phyloP scores from a whole-genome alignment of 2,113 vertebrate genomes.

The Neoarius graeffei region DNA sequence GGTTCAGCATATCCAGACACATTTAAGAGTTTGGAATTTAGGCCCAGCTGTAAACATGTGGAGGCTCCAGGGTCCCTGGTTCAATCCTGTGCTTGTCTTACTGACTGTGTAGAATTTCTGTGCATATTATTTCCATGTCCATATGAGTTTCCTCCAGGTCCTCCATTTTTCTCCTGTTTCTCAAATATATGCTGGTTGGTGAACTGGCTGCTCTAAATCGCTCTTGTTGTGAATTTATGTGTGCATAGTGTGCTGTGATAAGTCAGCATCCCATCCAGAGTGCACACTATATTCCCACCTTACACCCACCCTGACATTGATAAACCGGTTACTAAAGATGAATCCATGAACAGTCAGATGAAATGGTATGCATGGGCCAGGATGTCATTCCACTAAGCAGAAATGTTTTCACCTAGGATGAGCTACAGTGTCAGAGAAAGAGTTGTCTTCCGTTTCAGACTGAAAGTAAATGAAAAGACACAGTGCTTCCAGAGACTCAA shows the following conservation, averaged over 20 bases:
- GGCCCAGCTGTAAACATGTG: background rate
- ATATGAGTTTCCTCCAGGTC: background rate
- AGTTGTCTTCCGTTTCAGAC: too few species aligned
- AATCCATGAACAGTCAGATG: background rate
- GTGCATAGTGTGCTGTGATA: background rate
- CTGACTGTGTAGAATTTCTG: background rate
- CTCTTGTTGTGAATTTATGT: background rate
- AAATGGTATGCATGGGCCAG: background rate
- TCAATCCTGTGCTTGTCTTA: background rate
- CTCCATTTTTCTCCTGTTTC: background rate
- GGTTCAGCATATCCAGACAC: background rate
- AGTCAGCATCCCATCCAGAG: background rate
- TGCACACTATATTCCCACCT: background rate
- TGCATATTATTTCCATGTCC: background rate
- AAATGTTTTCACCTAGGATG: background rate
- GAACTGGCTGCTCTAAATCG: background rate
- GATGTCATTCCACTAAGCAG: background rate
- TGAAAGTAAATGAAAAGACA: slow-evolving; percentile 3
- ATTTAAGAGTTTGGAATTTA: background rate
- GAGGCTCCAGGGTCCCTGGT: background rate
- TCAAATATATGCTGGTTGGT: background rate
- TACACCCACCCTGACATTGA: background rate
- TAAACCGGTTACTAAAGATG: background rate
- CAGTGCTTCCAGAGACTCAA: slow-evolving; percentile 31
- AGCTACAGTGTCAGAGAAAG: background rate